Base-by-base conservation (phyloP, 2,888 invertebrate species). In the Rhingia campestris region DNA sequence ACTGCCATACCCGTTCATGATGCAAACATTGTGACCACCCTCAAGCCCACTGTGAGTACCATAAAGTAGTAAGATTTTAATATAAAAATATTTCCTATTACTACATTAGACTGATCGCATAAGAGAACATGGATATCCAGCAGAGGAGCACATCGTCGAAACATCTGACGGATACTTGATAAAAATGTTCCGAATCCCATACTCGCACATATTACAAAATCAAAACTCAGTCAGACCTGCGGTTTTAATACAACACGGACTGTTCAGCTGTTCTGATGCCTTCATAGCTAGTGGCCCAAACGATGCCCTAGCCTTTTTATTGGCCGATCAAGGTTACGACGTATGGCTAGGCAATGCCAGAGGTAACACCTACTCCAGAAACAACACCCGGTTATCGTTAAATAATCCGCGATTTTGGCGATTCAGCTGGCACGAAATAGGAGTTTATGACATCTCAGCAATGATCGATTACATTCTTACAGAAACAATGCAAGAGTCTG, bases 371-470 rank as follows among this genome's bases (percentile, higher is more conserved):
- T 94, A 94, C 87, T 92, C 93, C 6, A 91, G 90, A 76, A 89
- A 90, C 5, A 94, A 95, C 87, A 88, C 89, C 12, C 89, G 10
- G 6, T 33, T 87, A n/a, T 89, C 91, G 63, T 88, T 89, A 22
- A 89, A 91, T 0, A 87, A 59, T 43, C 86, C 86, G 86, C 87
- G 88, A 63, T 90, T 89, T 85, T 90, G 90, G 90, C 87, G 89
- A 70, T 90, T 90, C 67, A 97, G 97, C 87, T 98, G 96, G 93
- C 96, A 98, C 88, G 97, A 99, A 91, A 96, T 97, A 92, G 97
- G 95, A 0, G 90, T 94, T 37, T 94, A 95, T 89, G 99, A 99
- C 91, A 89, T 98, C 69, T 97, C 98, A 7, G 96, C 97, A 0
- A 95, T 94, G 87, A 94, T 98, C 70, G 95, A 97, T 89, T 95